A percentile compares a stretch with the other conserved stretches of the same genome.
Conservation (phyloP, 2,797 vertebrate genomes). For the Atherinosoma microstoma region DNA sequence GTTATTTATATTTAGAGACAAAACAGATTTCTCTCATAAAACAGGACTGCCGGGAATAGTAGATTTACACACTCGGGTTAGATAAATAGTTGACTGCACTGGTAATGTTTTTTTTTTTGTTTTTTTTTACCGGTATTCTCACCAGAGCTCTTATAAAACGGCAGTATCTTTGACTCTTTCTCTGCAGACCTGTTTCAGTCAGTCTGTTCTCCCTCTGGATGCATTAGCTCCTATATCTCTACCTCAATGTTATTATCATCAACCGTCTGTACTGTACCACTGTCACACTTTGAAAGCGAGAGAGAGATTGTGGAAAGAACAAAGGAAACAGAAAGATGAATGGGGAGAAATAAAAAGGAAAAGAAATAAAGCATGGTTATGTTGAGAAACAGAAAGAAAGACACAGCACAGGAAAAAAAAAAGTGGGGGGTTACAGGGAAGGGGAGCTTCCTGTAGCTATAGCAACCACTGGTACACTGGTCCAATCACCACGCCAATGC, state of each 20-base stretch:
- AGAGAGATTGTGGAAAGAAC: not conserved
- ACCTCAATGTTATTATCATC: slow-evolving; percentile 52
- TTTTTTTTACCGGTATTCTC: slow-evolving; percentile 22
- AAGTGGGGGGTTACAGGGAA: slow-evolving; percentile 66
- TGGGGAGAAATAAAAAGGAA: slow-evolving; percentile 23
- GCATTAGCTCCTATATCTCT: slow-evolving; percentile 59
- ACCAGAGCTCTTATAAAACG: slow-evolving; percentile 33
- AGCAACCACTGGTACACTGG: slow-evolving; percentile 81
- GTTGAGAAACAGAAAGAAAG: slow-evolving; percentile 60
- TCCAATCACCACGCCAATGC: slow-evolving; percentile 84
- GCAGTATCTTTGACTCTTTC: slow-evolving; percentile 51
- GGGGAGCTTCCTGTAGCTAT: slow-evolving; percentile 86
- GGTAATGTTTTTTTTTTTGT: slow-evolving; percentile 21
- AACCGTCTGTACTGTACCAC: slow-evolving; percentile 25
- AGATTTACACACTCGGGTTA: slow-evolving; percentile 54
- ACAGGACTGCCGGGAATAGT: slow-evolving; percentile 16
- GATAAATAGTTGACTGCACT: slow-evolving; percentile 55
- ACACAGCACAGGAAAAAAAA: slow-evolving; percentile 37
- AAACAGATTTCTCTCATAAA: slow-evolving; percentile 54
- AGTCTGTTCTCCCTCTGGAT: slow-evolving; percentile 45
- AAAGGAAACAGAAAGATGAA: slow-evolving; percentile 26
- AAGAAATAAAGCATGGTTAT: slow-evolving; percentile 53
- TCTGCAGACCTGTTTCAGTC: slow-evolving; percentile 52
- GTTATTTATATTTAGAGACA: slow-evolving; percentile 52
- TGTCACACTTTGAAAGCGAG: slow-evolving; percentile 17